phyloP scores from a whole-genome alignment of 2,113 vertebrate genomes.

The Terrapene triunguis region DNA sequence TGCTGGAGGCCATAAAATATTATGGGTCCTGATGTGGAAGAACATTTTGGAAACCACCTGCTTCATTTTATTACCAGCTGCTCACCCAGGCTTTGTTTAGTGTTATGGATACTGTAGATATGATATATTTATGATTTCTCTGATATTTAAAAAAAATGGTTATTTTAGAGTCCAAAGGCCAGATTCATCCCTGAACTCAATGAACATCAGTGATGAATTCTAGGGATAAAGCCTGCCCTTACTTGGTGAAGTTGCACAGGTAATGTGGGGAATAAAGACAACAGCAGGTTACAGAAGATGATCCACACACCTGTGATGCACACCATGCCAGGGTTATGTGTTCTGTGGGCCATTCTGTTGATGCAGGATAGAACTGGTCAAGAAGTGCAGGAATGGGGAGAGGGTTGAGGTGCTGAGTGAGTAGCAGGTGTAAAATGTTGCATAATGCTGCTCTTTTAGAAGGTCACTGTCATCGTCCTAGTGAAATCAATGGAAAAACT shows the following conservation, averaged over 20 bases:
- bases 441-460: not conserved
- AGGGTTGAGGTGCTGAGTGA: not conserved
- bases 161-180: not conserved
- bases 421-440: not conserved
- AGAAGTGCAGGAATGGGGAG: not conserved
- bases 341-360: not conserved
- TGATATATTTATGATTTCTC: conserved; percentile 7
- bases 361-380: not conserved
- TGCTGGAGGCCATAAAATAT: conserved; percentile 41
- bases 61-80: conserved; percentile 30
- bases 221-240: not conserved
- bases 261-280: not conserved
- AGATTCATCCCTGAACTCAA: not conserved
- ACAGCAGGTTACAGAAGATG: not conserved
- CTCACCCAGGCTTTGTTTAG: conserved; percentile 5
- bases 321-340: not conserved
- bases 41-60: not conserved
- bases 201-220: not conserved
- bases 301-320: not conserved
- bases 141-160: not conserved
- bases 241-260: not conserved
- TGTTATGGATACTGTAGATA: not conserved
- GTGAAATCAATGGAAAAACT: not conserved
- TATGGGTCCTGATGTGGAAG: not conserved
- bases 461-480: not conserved